Percentiles rank a stretch among this genome's conserved stretches.
phyloP scores from a whole-genome alignment of 2,888 invertebrate species.

The Ochropleura plecta region DNA sequence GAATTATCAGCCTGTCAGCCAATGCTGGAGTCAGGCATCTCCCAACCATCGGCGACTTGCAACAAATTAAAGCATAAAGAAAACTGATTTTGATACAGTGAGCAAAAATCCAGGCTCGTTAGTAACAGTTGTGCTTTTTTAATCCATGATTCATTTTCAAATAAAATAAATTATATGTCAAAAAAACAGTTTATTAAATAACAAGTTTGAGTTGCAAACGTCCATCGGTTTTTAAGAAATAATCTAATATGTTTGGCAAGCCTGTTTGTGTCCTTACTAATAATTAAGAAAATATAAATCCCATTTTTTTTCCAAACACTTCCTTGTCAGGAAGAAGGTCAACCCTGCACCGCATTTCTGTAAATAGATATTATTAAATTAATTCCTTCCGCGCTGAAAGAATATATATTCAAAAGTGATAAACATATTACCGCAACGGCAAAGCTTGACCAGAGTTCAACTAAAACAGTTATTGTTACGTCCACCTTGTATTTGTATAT shows the following conservation, averaged over 20 bases:
- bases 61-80: not conserved
- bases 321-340: not conserved
- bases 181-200: too few species aligned
- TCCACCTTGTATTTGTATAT: too few species aligned
- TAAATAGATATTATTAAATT: constrained; percentile 40
- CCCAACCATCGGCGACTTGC: too few species aligned
- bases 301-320: not conserved
- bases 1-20: too few species aligned
- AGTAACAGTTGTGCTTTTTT: too few species aligned
- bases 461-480: not conserved
- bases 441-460: not conserved
- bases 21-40: too few species aligned
- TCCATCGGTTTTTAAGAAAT: too few species aligned
- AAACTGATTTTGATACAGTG: not conserved
- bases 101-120: too few species aligned
- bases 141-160: too few species aligned
- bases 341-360: constrained; percentile 2
- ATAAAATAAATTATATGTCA: too few species aligned
- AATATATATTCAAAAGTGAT: constrained; percentile 17
- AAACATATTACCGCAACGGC: constrained; percentile 5
- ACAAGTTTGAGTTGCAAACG: too few species aligned
- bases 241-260: too few species aligned
- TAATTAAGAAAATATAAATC: not conserved
- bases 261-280: not conserved
- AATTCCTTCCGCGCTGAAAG: constrained; percentile 9